Base-by-base conservation (phyloP, 2,888 invertebrate genomes). In the Dendrolimus houi region DNA sequence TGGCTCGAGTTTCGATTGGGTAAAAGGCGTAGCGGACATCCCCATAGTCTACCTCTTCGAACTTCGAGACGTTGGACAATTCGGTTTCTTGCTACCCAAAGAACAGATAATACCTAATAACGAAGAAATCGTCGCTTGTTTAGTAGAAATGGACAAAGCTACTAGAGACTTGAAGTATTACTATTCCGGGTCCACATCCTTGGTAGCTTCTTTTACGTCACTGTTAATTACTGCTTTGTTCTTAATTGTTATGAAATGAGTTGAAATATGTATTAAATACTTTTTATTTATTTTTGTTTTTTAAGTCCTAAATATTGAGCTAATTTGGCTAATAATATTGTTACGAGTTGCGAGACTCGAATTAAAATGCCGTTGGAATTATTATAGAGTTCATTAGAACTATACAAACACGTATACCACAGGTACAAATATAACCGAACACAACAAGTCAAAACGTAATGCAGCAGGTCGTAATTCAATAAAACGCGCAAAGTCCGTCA, bases 11-110 rank as follows among this genome's bases (percentile, higher is more conserved):
- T 83, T 87, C 56, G 93, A 93, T 68, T 93, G 92, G 91, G 93
- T 89, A 0, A 91, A 92, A 66, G 92, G 89, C 0, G 81, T 75
- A 0, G 84, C 85, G 1, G 83, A 91, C 1, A 77, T 92, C 1
- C 92, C 92, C 0, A 89, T 93, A 56, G 78, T 91, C 0, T 91
- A 87, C 65, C 89, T 92, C 0, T 88, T 92, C 52, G 93, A 94
- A 68, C 79, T 94, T 1, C 72, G 93, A 14, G 93, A 93, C 65
- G 75, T 76, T 0, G 92, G 92, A 0, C 62, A 69, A 8, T 85
- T 81, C 61, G 93, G 93, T 0, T 93, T 93, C 74, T 65, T 92
- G 1, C 75, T 93, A 2, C 92, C 92, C 0, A 60, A 87, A 1
- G 76, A 78, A 0, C 80, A 90, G 60, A 93, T 93, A 55, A 74